These are phyloP conservation scores for Aspidiotus destructor DNA, from an alignment of 2,888 invertebrate species.

Conservation along the genomic window DNA sequence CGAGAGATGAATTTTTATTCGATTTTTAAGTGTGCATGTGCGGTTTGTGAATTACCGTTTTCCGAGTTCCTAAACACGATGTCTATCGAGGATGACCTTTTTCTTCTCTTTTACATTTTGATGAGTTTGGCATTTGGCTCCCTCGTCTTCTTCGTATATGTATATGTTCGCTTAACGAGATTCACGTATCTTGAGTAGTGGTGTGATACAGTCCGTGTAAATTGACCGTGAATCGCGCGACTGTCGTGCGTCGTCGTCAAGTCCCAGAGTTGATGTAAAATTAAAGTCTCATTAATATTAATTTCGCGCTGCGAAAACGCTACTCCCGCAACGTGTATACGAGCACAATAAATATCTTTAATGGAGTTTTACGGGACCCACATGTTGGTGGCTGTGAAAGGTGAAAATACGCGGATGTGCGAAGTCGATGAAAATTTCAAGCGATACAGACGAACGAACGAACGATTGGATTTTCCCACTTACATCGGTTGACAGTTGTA, in stretches of 20 bases:
- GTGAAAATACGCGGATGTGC: too few relatives aligned
- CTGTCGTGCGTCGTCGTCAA: not conserved
- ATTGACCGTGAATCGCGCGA: not conserved
- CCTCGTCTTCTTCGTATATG: too few relatives aligned
- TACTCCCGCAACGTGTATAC: not conserved
- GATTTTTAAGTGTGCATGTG: too few relatives aligned
- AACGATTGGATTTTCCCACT: too few relatives aligned
- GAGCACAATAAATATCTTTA: not conserved
- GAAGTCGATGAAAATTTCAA: too few relatives aligned
- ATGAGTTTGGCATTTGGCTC: not conserved
- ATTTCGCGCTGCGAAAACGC: not conserved
- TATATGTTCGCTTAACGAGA: not conserved
- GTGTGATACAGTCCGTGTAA: not conserved
- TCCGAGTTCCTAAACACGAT: too few relatives aligned
- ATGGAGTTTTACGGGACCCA: too few relatives aligned
- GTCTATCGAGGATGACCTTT: not conserved
- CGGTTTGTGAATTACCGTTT: too few relatives aligned
- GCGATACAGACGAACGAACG: too few relatives aligned
- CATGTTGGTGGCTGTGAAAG: too few relatives aligned
- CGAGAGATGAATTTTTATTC: too few relatives aligned
- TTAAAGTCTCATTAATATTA: not conserved
- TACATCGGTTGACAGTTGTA: too few relatives aligned
- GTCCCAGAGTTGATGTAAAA: not conserved
- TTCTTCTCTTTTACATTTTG: not conserved
- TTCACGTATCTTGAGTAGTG: not conserved